Evolutionary conservation across 2,797 vertebrate genomes (phyloP), one percentile per base, ranked within the genome.

Genomic region (Ctenopoma kingsleyae): DNA sequence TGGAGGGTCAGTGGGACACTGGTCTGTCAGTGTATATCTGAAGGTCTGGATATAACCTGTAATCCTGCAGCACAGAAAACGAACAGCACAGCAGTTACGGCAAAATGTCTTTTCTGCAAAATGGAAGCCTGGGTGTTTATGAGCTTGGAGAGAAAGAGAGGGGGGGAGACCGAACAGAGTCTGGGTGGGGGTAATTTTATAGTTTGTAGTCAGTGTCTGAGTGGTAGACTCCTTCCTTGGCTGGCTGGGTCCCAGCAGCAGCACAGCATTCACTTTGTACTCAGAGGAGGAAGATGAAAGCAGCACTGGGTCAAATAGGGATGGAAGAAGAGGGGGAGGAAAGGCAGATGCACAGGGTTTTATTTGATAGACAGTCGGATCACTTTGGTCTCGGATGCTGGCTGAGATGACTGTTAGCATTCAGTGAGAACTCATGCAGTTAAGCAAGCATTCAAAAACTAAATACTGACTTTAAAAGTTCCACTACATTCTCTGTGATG

Each of bases 1-100:
- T 90, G 83, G 82, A 86, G 89, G 91, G 91, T 93, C 92, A 93
- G 82, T 86, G 80, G 83, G 83, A 89, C 83, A 81, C 65, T 78
- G 81, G 82, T 83, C 86, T 85, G 89, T 83, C 78, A 78, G 82
- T 81, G 86, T 90, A 86, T 90, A 87, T 94, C 82, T 83, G 71
- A 86, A 74, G 83, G 82, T 78, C 71, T 76, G 81, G 81, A 84
- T 87, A 85, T 81, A 91, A 87, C 83, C 87, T 84, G 82, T 92
- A 93, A 93, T 92, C 89, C 81, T 60, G 82, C 74, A 79, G 76
- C 79, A 78, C 80, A 83, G 86, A 89, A 91, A 91, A 87, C 53
- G 38, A 89, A 91, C 78, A 91, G 87, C 84, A 67, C 88, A 88
- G 88, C 87, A 89, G 80, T 85, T 82, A 88, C n/a, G 11, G 63